Evolutionary conservation across 2,888 invertebrate genomes (phyloP).

Genomic region (Hipparchia sbordonii): DNA sequence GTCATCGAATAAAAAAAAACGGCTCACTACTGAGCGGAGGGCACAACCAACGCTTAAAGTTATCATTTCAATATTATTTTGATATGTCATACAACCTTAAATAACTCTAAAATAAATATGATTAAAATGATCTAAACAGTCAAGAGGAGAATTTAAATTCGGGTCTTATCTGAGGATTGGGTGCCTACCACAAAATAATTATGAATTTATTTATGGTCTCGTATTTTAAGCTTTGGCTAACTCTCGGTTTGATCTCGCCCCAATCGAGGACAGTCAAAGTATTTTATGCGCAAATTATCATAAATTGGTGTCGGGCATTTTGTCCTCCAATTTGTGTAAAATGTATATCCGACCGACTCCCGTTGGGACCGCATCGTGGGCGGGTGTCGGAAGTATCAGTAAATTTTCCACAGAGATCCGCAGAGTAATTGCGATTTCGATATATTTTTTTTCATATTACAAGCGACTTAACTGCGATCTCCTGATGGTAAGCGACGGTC

Average conservation of each 20-base stretch:
- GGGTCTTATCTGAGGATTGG: background rate
- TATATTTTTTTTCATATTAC: too few species aligned
- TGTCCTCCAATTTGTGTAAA: constrained; percentile 7
- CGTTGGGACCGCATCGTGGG: background rate
- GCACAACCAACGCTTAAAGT: too few species aligned
- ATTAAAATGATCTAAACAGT: too few species aligned
- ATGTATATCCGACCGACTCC: background rate
- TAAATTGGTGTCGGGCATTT: background rate
- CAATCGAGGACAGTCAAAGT: background rate
- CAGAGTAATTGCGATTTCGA: background rate
- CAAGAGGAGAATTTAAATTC: too few species aligned
- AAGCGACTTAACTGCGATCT: too few species aligned
- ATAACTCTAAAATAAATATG: too few species aligned
- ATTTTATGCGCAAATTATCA: constrained; percentile 6
- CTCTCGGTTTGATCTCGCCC: background rate
- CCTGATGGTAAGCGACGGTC: too few species aligned
- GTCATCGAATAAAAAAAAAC: too few species aligned
- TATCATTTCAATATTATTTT: too few species aligned
- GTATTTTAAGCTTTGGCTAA: background rate
- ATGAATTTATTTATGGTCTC: background rate
- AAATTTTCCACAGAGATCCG: background rate
- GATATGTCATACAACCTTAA: too few species aligned
- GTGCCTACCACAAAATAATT: background rate
- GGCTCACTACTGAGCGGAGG: too few species aligned
- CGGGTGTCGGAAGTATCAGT: background rate